Base-by-base conservation (phyloP, 2,888 invertebrate species). In the Lamproptera curius region DNA sequence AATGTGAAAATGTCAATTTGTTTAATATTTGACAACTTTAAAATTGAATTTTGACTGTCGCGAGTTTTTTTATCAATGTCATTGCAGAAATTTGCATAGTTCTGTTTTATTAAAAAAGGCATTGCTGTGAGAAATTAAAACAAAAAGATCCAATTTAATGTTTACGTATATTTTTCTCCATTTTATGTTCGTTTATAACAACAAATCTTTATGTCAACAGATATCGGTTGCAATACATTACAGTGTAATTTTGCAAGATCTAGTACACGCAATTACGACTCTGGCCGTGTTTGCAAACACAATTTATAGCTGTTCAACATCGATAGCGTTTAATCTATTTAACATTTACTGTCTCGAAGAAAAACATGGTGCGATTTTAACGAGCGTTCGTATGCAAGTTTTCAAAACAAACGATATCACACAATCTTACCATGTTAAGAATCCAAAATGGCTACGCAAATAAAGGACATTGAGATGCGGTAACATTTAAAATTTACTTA, bases 151-250 rank as follows among this genome's bases (percentile, higher is more conserved):
- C 82, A 86, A 84, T 84, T 84, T 84, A 85, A 86, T 85, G 82
- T 83, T 84, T 86, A 86, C 83, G 85, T 86, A 86, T 83, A 82
- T 85, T 85, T 84, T 40, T 72, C 67, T 76, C 71, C 70, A 55
- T 73, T 77, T 81, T 79, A 82, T 79, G 77, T 67, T 67, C 73
- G 35, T 73, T 80, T 73, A 73, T 79, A 85, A 85, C 76, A 85
- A 83, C 75, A 80, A 76, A 70, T 78, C 63, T 61, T 65, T 73
- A 65, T 72, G 66, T 74, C 71, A 82, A 81, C 80, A 79, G 69
- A 69, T 67, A 67, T 70, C 66, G 64, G 67, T 73, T 73, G 73
- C 68, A 72, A 43, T 72, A 68, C 70, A 61, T 62, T 61, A 74
- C 68, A 73, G 68, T 73, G 71, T 66, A 59, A 67, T 60, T 58